Percentiles rank a stretch among this genome's conserved stretches.
Evolutionary conservation across 2,113 vertebrate genomes (phyloP).

Genomic region (Bolborhynchus lineola): DNA sequence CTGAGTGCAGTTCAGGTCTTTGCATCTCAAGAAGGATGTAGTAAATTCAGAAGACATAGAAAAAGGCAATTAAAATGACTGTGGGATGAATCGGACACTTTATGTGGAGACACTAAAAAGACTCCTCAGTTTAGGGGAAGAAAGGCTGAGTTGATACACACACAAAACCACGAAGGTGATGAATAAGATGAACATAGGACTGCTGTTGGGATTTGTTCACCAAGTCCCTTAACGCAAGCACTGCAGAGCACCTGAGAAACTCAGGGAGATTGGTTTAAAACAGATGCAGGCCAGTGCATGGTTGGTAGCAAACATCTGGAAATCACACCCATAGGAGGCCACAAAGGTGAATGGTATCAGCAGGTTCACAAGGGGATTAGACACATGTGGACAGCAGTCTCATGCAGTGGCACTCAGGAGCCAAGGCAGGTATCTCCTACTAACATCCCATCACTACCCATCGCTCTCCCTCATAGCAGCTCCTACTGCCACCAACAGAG

Average conservation of each 20-base stretch:
- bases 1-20: background rate
- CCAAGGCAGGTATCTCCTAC: background rate
- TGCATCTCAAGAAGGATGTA: background rate
- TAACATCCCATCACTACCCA: background rate
- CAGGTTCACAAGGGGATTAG: background rate
- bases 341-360: background rate
- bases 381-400: background rate
- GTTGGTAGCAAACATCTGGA: background rate
- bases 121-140: background rate
- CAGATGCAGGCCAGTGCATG: background rate
- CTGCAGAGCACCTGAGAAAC: background rate
- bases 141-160: background rate
- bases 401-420: background rate
- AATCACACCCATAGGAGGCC: fast-evolving
- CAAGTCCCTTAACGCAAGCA: background rate
- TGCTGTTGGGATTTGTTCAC: background rate
- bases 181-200: background rate
- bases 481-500: background rate
- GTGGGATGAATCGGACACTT: background rate
- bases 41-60: background rate
- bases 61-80: background rate
- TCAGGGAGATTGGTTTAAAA: fast-evolving
- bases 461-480: background rate
- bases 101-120: background rate
- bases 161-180: background rate